Conservation (phyloP, 2,888 invertebrate species). For the Venusia cambrica region DNA sequence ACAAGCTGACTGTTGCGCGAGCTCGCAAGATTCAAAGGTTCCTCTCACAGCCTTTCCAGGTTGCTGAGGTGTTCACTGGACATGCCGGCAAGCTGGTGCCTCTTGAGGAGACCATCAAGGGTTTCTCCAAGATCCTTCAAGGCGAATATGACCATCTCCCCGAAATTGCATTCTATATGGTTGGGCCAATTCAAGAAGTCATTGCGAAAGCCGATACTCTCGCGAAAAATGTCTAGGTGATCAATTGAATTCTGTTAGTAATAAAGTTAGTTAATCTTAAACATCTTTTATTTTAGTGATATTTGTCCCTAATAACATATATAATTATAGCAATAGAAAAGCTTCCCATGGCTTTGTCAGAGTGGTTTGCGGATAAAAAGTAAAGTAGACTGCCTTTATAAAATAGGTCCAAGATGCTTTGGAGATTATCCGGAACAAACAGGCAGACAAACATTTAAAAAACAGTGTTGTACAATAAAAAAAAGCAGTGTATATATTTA, state of each 20-base stretch:
- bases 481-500: no score
- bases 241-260: conserved; percentile 44
- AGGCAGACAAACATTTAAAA: no score
- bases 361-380: no score
- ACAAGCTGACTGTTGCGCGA: conserved; percentile 95
- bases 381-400: no score
- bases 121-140: conserved; percentile 90
- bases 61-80: conserved; percentile 97
- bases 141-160: conserved; percentile 96
- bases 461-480: no score
- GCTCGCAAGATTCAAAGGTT: conserved; percentile 97
- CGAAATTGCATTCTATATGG: conserved; percentile 97
- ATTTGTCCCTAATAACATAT: neutral
- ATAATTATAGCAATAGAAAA: no score
- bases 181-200: conserved; percentile 95
- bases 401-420: no score
- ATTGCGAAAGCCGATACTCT: conserved; percentile 90
- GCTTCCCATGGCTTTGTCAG: no score
- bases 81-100: conserved; percentile 94
- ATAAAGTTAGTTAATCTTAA: conserved; percentile 50
- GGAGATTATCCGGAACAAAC: no score
- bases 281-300: conserved; percentile 7
- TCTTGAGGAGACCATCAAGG: conserved; percentile 92
- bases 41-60: conserved; percentile 95
- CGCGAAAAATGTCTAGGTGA: conserved; percentile 82